Conservation (phyloP, 2,797 vertebrate species). For the Tenualosa ilisha region DNA sequence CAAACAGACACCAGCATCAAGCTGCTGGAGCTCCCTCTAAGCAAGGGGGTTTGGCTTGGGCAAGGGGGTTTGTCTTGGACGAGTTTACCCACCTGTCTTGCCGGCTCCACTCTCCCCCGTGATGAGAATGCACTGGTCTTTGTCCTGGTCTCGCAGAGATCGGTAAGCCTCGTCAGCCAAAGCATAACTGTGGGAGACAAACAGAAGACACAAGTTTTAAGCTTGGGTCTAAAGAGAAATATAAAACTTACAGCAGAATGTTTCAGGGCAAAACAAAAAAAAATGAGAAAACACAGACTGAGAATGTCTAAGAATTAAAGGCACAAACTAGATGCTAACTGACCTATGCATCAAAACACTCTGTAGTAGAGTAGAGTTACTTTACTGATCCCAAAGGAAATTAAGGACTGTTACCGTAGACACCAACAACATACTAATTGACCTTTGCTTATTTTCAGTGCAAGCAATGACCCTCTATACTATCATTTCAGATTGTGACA, state of each 20-base stretch:
- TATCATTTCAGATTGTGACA: not conserved
- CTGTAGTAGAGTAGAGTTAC: too few species aligned
- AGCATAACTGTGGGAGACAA: slow-evolving; percentile 83
- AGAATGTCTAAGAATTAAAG: not conserved
- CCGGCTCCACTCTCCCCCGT: slow-evolving; percentile 98
- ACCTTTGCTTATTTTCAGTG: too few species aligned
- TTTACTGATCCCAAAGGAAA: too few species aligned
- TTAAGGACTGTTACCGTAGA: too few species aligned
- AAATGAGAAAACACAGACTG: not conserved
- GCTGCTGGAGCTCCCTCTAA: not conserved
- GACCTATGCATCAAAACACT: too few species aligned
- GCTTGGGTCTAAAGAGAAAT: not conserved
- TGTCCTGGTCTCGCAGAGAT: slow-evolving; percentile 96
- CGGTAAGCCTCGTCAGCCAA: slow-evolving; percentile 96
- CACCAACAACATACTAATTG: too few species aligned
- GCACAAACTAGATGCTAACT: not conserved
- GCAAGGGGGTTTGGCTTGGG: too few species aligned
- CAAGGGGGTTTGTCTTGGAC: not conserved
- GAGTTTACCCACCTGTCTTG: slow-evolving; percentile 86
- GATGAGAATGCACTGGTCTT: slow-evolving; percentile 98
- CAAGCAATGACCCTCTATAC: not conserved
- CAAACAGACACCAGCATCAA: not conserved
- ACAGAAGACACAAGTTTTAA: not conserved
- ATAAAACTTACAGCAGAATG: not conserved
- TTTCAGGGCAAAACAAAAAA: not conserved